Evolutionary conservation across 35 echinoderm and acorn worm species (phyloP).

Genomic region (Chiridota heheva): DNA sequence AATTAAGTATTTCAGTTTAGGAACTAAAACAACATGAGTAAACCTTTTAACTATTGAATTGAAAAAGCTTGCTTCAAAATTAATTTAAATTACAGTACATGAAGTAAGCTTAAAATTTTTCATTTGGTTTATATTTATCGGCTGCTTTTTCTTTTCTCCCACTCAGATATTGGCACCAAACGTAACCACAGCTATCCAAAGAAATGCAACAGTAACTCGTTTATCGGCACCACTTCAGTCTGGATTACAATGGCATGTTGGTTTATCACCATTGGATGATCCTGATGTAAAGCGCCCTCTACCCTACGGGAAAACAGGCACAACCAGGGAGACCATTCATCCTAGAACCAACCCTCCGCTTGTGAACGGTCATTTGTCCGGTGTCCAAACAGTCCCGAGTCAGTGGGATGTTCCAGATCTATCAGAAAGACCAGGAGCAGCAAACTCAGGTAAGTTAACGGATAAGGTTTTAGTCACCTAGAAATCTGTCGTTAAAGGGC

Average conservation of each 20-base stretch:
- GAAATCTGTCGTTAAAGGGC: neutral
- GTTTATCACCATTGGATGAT: conserved; percentile 80
- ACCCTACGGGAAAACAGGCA: conserved; percentile 83
- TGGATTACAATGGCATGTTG: conserved; percentile 61
- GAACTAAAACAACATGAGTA: too few relatives aligned
- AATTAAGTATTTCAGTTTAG: too few relatives aligned
- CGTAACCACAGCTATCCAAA: conserved; percentile 56
- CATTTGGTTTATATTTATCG: too few relatives aligned
- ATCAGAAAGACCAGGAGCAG: conserved; percentile 83
- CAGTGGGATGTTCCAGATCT: conserved; percentile 81
- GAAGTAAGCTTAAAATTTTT: too few relatives aligned
- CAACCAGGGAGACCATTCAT: conserved; percentile 61
- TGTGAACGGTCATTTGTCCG: conserved; percentile 75
- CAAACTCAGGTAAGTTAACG: conserved; percentile 71
- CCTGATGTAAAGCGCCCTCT: conserved; percentile 72
- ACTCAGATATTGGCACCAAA: conserved; percentile 71
- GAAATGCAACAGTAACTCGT: conserved; percentile 52
- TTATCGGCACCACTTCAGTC: conserved; percentile 74
- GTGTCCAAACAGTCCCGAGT: conserved; percentile 72
- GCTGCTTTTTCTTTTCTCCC: conserved; percentile 2
- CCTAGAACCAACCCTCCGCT: conserved; percentile 80
- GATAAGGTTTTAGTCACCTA: neutral
- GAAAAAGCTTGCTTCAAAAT: too few relatives aligned
- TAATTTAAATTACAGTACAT: too few relatives aligned
- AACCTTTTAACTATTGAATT: too few relatives aligned